A percentile compares a stretch with the other conserved stretches of the same genome.
Conservation (phyloP, 2,797 vertebrate species). For the Aphelocoma californica region DNA sequence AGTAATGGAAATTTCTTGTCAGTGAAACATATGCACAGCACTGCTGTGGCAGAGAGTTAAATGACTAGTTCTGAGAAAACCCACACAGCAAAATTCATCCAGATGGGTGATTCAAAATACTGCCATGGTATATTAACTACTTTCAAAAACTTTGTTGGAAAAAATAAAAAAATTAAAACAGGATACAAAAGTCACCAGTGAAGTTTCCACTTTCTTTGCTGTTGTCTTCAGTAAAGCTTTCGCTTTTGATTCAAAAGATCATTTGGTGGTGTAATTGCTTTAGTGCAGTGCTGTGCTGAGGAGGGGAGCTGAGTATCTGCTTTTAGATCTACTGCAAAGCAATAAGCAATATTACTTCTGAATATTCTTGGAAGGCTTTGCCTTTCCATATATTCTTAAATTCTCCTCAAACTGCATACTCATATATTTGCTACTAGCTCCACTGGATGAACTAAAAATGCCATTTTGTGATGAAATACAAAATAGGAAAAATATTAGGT, state of each 20-base stretch:
- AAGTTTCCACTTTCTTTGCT: background rate
- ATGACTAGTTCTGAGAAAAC: conserved; percentile 11
- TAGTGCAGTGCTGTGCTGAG: background rate
- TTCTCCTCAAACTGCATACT: background rate
- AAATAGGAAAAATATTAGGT: background rate
- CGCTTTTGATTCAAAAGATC: background rate
- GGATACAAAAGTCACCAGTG: background rate
- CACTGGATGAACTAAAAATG: conserved; percentile 7
- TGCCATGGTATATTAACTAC: background rate
- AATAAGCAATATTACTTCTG: conserved; percentile 33
- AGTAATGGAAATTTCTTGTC: conserved; percentile 1
- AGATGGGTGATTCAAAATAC: background rate
- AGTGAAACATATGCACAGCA: background rate
- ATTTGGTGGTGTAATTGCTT: conserved; percentile 10
- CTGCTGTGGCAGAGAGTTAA: background rate
- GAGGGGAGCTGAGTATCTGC: background rate
- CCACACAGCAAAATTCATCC: background rate
- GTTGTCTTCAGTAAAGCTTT: background rate
- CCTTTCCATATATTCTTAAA: background rate
- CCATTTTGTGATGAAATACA: background rate
- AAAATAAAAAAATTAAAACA: background rate
- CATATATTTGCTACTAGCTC: background rate
- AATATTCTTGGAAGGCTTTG: conserved; percentile 46
- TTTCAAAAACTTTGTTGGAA: background rate
- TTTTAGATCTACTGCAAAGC: background rate